Evolutionary conservation across 2,888 invertebrate species (phyloP).

Genomic region (Trilocha varians): DNA sequence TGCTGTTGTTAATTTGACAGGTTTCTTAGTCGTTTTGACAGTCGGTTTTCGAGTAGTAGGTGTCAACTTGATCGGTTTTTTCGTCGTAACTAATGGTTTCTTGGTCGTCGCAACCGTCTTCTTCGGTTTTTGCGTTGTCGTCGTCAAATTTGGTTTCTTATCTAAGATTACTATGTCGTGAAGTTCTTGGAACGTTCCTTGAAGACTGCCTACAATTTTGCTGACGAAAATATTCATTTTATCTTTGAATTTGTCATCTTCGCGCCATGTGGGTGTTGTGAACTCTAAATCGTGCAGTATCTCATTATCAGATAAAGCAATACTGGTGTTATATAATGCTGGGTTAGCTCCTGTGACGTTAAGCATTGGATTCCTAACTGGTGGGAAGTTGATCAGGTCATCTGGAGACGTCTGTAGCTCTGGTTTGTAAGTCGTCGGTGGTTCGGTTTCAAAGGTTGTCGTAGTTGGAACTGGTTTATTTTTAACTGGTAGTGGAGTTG

Average conservation of each 20-base stretch:
- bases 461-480: conserved; percentile 30
- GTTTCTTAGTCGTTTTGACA: conserved; percentile 56
- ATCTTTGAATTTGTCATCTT: conserved; percentile 82
- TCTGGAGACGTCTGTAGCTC: conserved; percentile 79
- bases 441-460: conserved; percentile 39
- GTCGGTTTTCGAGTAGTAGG: conserved; percentile 52
- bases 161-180: conserved; percentile 80
- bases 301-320: conserved; percentile 70
- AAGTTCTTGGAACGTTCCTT: conserved; percentile 86
- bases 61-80: conserved; percentile 49
- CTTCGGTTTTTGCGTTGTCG: conserved; percentile 53
- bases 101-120: conserved; percentile 51
- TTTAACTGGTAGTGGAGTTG: conserved; percentile 50
- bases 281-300: conserved; percentile 74
- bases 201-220: conserved; percentile 86
- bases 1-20: conserved; percentile 43
- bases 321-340: conserved; percentile 57
- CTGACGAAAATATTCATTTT: conserved; percentile 88
- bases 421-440: conserved; percentile 48
- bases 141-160: conserved; percentile 55
- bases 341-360: conserved; percentile 77
- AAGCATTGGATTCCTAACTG: conserved; percentile 86
- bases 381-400: conserved; percentile 86
- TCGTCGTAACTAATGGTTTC: conserved; percentile 59
- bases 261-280: conserved; percentile 83